These are phyloP conservation scores for Cottus gobio DNA, from an alignment of 2,113 vertebrate species.

Conservation along the genomic window DNA sequence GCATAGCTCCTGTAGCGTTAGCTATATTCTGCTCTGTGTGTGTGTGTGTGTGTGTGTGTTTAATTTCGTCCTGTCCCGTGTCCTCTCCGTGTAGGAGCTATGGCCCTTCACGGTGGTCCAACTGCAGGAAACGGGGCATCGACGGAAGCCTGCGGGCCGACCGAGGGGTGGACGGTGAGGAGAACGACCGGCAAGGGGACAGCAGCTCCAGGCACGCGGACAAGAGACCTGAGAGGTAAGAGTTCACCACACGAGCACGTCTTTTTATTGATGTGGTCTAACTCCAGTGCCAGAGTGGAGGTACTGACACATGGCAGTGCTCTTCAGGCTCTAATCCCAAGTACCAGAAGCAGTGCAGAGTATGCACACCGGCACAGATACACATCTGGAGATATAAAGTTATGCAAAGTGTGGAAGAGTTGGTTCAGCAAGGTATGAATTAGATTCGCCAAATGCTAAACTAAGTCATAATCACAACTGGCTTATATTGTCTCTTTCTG, in stretches of 20 bases:
- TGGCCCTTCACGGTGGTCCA: conserved; percentile 82
- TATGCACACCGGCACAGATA: background rate
- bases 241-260: background rate
- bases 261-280: background rate
- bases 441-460: background rate
- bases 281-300: background rate
- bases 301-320: background rate
- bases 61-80: background rate
- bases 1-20: background rate
- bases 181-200: conserved; percentile 10
- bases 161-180: conserved; percentile 34
- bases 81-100: conserved; percentile 67
- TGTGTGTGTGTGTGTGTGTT: too few relatives aligned
- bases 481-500: background rate
- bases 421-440: background rate
- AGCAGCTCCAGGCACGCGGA: conserved; percentile 30
- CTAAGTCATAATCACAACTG: background rate
- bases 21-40: too few relatives aligned
- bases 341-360: background rate
- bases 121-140: conserved; percentile 87
- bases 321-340: background rate
- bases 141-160: conserved; percentile 83
- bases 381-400: background rate
- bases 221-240: conserved; percentile 76
- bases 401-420: background rate